phyloP scores from a whole-genome alignment of 2,797 vertebrate genomes.

The Epinephelus awoara region DNA sequence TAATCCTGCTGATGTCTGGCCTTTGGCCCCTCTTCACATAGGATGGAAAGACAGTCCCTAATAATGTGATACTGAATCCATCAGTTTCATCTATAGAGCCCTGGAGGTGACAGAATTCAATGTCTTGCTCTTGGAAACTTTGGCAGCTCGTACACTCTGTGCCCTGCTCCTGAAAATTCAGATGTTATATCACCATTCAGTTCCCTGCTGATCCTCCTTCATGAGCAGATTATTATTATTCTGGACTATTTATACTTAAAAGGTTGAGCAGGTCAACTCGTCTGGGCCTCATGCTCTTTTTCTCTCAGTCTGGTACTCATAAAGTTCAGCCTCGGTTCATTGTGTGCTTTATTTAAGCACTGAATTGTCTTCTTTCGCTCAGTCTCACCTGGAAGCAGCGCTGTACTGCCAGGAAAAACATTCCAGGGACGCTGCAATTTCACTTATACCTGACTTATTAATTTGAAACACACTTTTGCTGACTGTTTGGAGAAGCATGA shows the following conservation, averaged over 20 bases:
- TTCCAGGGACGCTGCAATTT: not conserved
- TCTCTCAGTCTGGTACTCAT: not conserved
- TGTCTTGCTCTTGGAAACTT: too few relatives aligned
- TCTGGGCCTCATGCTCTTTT: not conserved
- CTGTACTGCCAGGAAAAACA: constrained; percentile 27
- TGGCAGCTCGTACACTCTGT: not conserved
- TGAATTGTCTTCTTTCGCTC: constrained; percentile 3
- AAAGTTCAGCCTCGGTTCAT: constrained; percentile 9
- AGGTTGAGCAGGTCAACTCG: not conserved
- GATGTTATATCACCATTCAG: constrained; percentile 17
- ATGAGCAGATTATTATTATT: constrained; percentile 41
- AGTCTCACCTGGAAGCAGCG: constrained; percentile 3
- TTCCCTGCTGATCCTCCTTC: not conserved
- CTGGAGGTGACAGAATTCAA: too few relatives aligned
- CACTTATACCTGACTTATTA: not conserved
- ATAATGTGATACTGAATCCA: too few relatives aligned
- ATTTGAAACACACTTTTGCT: constrained; percentile 1
- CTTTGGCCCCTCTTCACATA: too few relatives aligned
- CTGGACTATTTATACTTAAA: constrained; percentile 20
- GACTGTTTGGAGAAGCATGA: not conserved
- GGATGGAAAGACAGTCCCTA: too few relatives aligned
- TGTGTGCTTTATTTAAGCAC: constrained; percentile 8
- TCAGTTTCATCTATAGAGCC: too few relatives aligned
- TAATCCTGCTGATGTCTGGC: too few relatives aligned
- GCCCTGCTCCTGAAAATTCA: not conserved